Evolutionary conservation across 2,888 invertebrate species (phyloP), one percentile per base, ranked within the genome.

Genomic region (Gibbula magus): DNA sequence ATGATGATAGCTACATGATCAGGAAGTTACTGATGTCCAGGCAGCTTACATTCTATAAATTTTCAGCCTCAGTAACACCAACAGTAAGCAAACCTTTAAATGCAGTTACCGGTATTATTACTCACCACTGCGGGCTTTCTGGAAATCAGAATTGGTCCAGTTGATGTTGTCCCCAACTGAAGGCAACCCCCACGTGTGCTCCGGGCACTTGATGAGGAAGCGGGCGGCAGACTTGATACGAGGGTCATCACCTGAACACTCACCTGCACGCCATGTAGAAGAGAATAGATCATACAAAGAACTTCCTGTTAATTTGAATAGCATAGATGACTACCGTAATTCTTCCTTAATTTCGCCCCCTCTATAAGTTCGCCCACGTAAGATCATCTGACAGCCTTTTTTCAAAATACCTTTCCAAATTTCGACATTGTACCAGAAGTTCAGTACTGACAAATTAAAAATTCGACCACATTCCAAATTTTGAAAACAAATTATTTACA

Each of bases 151-250:
- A 78, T 91, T 91, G 39, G 86, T 83, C 90, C 90, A 91, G 86
- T 91, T 88, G 10, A 83, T 83, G 20, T 82, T 82, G 80, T 91
- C 91, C 3, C 77, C 25, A 3, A 88, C 86, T 18, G 86, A 78
- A 1, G 86, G 86, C 45, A 91, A 77, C 3, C 91, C 91, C 90
- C 90, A 91, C 0, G 91, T 91, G 83, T 91, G 91, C 83, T 91
- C 91, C 54, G 89, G 86, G 10, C 85, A 81, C 81, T 91, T 91
- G 39, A 89, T 82, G 18, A 91, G 82, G 78, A 86, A 88, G 35
- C 87, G 81, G 16, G 84, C 85, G 0, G 88, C 84, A 77, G 88
- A 84, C 18, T 73, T 16, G 25, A 87, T 83, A n/a, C 84, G 74
- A 2, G 75, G 70, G 61, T 87, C 88, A 67, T 77, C 81, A 7